Base-by-base conservation (phyloP, 2,888 invertebrate species). In the Bombylius major region DNA sequence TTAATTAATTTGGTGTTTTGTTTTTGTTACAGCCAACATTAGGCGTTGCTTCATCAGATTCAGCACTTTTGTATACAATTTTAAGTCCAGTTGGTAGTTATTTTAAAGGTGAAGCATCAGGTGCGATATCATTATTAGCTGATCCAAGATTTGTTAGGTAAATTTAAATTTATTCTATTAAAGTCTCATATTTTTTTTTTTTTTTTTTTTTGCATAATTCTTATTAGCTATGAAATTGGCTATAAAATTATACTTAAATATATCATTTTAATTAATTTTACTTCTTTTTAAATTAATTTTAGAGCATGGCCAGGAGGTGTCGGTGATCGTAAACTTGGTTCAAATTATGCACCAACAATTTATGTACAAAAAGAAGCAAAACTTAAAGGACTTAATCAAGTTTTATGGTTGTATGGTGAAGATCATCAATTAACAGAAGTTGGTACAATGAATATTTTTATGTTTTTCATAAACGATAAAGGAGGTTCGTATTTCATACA, bases 391-490 rank as follows among this genome's bases (percentile, higher is more conserved):
- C 83, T 93, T 62, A 93, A 97, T 64, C 98, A 98, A 77, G 94
- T 95, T 9, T 73, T 99, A 55, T 99, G 99, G 99, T 77, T 99
- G 47, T 96, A 88, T 69, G 98, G 97, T 4, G 86, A 90, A 1
- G 86, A 98, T 66, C 86, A 95, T 69, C 83, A 93, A 70, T 70
- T 99, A 34, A 98, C 99, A 0, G 99, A 99, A 80, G 96, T 92
- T 50, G 99, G 99, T 54, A 91, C 97, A 13, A 99, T 99, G 99
- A 99, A 99, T 71, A 83, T 99, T 55, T 97, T 98, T 71, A 80
- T 94, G 70, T 84, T 89, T 66, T 86, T 84, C 75, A 79, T 87
- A 61, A 90, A 97, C 69, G 87, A 92, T 55, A 77, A 89, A 69
- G 97, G 96, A 81, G 91, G 94, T 94, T 74, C 73, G 73, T 66